phyloP scores from a whole-genome alignment of 2,888 invertebrate genomes.

The Coecobrya sp. region DNA sequence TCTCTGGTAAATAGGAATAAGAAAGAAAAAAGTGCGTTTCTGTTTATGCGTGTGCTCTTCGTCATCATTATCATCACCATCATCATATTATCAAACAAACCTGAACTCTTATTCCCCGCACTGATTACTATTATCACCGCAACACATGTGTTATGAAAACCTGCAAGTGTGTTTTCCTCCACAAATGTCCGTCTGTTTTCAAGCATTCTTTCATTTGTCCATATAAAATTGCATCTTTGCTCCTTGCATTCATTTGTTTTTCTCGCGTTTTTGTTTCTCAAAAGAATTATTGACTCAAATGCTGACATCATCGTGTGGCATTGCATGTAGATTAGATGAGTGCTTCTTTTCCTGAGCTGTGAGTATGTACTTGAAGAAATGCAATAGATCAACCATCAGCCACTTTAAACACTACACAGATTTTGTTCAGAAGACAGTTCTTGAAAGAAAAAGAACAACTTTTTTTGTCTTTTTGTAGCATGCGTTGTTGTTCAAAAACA shows the following conservation, averaged over 20 bases:
- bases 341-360: neutral
- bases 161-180: constrained; percentile 30
- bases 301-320: constrained; percentile 69
- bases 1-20: neutral
- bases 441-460: constrained; percentile 21
- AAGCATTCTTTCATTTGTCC: constrained; percentile 46
- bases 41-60: constrained; percentile 72
- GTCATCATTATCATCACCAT: constrained; percentile 23
- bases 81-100: too few species aligned
- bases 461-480: neutral
- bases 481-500: neutral
- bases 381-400: constrained; percentile 64
- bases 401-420: neutral
- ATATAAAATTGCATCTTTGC: constrained; percentile 1
- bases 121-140: constrained; percentile 48
- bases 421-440: neutral
- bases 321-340: constrained; percentile 68
- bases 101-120: neutral
- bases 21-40: constrained; percentile 63
- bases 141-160: constrained; percentile 45
- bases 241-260: constrained; percentile 45
- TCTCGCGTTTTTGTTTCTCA: constrained; percentile 31
- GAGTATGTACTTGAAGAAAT: constrained; percentile 9
- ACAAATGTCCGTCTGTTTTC: constrained; percentile 21
- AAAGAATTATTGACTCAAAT: constrained; percentile 57